Percentiles rank a stretch among this genome's conserved stretches.
phyloP scores from a whole-genome alignment of 92 coral and sea anemone genomes.

The Desmophyllum pertusum region DNA sequence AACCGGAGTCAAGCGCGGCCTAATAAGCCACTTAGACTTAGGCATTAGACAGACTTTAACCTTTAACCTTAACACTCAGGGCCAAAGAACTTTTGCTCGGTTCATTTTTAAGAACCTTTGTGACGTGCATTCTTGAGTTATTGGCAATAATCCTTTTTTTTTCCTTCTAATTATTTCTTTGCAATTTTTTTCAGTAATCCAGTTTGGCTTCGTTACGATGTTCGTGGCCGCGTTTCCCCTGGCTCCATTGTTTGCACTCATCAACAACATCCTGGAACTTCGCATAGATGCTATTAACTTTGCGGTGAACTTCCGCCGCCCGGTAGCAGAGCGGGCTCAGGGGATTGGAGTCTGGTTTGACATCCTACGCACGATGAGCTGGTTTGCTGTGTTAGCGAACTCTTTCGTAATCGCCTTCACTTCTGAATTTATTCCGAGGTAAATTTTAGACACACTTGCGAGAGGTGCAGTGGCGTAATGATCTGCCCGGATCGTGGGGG shows the following conservation, averaged over 20 bases:
- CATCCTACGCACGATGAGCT: constrained; percentile 79
- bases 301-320: constrained; percentile 91
- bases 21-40: too few relatives aligned
- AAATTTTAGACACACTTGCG: not conserved
- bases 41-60: too few relatives aligned
- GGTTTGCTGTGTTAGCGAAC: constrained; percentile 83
- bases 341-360: constrained; percentile 92
- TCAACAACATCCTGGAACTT: constrained; percentile 92
- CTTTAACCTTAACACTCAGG: too few relatives aligned
- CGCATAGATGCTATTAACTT: constrained; percentile 96
- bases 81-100: too few relatives aligned
- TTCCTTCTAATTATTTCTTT: too few relatives aligned
- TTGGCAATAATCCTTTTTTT: too few relatives aligned
- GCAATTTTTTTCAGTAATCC: constrained; percentile 70
- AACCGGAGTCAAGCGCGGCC: too few relatives aligned
- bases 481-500: too few relatives aligned
- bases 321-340: constrained; percentile 90
- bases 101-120: too few relatives aligned
- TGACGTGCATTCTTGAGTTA: too few relatives aligned
- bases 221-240: constrained; percentile 98
- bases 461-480: not conserved
- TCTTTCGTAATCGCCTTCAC: constrained; percentile 97
- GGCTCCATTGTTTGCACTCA: constrained; percentile 94
- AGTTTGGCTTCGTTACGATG: constrained; percentile 98
- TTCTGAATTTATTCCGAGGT: constrained; percentile 96